These are phyloP conservation scores for Eurytoma californica DNA, from an alignment of 2,888 invertebrate genomes.

Conservation along the genomic window DNA sequence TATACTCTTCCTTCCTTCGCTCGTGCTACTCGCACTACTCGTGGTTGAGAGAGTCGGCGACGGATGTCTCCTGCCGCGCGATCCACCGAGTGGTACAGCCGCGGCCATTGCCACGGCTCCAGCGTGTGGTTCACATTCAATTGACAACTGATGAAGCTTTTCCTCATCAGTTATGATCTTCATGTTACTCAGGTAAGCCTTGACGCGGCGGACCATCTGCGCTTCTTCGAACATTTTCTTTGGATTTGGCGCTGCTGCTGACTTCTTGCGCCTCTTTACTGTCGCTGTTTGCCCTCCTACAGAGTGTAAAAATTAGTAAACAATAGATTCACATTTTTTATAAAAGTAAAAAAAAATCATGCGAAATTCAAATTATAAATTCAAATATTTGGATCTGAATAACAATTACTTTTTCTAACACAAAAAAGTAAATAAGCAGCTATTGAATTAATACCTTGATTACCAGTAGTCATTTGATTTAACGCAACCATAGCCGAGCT, in stretches of 20 bases:
- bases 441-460: constrained; percentile 69
- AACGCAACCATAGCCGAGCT: constrained; percentile 92
- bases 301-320: neutral
- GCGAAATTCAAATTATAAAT: neutral
- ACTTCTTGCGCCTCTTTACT: constrained; percentile 92
- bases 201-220: constrained; percentile 97
- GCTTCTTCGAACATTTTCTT: constrained; percentile 99
- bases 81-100: constrained; percentile 79
- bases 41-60: constrained; percentile 95
- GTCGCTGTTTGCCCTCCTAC: constrained; percentile 80
- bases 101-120: constrained; percentile 74
- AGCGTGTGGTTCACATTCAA: constrained; percentile 87
- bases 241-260: constrained; percentile 92
- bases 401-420: neutral
- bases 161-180: constrained; percentile 95
- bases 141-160: constrained; percentile 89
- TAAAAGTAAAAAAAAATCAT: neutral
- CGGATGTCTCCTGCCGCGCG: constrained; percentile 87
- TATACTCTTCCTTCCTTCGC: constrained; percentile 80
- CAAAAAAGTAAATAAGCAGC: neutral
- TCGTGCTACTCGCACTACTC: constrained; percentile 92
- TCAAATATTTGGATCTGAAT: neutral
- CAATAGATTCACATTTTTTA: neutral
- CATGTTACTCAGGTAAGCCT: constrained; percentile 95
- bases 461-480: constrained; percentile 89